These are phyloP conservation scores for Origma solitaria DNA, from an alignment of 2,113 vertebrate genomes.

Conservation along the genomic window DNA sequence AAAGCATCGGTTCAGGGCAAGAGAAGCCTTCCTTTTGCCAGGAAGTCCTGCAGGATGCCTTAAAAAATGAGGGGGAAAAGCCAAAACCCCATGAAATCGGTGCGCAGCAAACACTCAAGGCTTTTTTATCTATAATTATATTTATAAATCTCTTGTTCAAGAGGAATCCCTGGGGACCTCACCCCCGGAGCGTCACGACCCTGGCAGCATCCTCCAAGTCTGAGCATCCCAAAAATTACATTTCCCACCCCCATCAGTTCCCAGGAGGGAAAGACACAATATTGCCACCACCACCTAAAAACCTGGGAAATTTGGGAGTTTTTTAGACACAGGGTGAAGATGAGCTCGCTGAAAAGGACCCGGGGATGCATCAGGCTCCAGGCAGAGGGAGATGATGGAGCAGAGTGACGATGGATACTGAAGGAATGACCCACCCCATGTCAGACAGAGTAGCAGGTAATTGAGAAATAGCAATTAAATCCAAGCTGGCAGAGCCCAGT, in stretches of 20 bases:
- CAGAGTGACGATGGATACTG: neutral
- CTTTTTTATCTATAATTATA: neutral
- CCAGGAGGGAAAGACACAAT: neutral
- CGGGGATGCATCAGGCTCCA: neutral
- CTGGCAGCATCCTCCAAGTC: no score
- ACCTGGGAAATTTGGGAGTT: rapidly evolving
- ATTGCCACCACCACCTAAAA: rapidly evolving
- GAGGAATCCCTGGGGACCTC: neutral
- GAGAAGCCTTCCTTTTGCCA: neutral
- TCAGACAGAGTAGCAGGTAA: neutral
- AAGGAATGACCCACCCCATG: neutral
- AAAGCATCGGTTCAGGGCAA: neutral
- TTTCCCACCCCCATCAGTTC: rapidly evolving
- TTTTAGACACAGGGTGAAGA: neutral
- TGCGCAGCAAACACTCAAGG: rapidly evolving
- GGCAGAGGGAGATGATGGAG: rapidly evolving
- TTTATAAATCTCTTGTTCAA: neutral
- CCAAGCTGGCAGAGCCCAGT: neutral
- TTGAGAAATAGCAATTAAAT: neutral
- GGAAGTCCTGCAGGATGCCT: neutral
- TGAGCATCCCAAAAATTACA: neutral
- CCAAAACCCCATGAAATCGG: neutral
- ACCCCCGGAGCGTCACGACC: rapidly evolving
- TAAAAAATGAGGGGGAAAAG: neutral
- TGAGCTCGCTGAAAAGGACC: neutral